Base-by-base conservation (phyloP, 2,797 vertebrate species). In the Rhinoraja longicauda region DNA sequence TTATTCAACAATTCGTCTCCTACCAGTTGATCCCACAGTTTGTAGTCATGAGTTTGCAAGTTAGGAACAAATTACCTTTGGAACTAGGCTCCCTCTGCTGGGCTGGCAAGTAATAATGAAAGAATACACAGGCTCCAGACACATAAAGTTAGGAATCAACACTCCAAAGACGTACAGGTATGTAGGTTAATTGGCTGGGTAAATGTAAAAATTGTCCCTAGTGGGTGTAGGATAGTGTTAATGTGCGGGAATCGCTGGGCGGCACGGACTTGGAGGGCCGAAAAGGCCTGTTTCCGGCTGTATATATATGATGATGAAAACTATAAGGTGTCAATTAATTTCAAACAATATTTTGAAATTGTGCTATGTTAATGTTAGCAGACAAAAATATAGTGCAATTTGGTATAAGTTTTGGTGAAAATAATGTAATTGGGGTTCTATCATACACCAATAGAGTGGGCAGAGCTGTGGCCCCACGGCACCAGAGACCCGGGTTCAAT, bases 51-150 rank as follows among this genome's bases (percentile, higher is more conserved):
- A 57, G 45, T 57, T 82, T 57, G 29, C 45, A 82, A 26, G 21
- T 45, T 86, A 59, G 64, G 32, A 88, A 88, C 45, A 64, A 32
- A 64, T 88, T 32, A 32, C 15, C 59, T 88, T 62, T 59, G n/a
- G 29, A 19, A 88, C n/a, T 88, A 21, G n/a, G 84, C 84, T 88
- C 84, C 84, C 84, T 88, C 84, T 88, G 59, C n/a, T 88, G 84
- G n/a, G 8, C 62, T 64, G 6, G 3, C 59, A 67, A 36, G 59
- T 88, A 88, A 64, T 88, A 32, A 64, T 62, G 88, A 64, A 88
- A 10, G 32, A n/a, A 29, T n/a, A 10, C 17, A 32, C 57, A n/a
- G 45, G n/a, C 39, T 8, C 78, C 24, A 24, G 45, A 45, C 45
- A 57, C 81, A n/a, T 1, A 53, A 59, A 26, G 59, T 29, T 82